A percentile compares a stretch with the other conserved stretches of the same genome.
phyloP scores from a whole-genome alignment of 2,888 invertebrate species.

The Drosophila mimica region DNA sequence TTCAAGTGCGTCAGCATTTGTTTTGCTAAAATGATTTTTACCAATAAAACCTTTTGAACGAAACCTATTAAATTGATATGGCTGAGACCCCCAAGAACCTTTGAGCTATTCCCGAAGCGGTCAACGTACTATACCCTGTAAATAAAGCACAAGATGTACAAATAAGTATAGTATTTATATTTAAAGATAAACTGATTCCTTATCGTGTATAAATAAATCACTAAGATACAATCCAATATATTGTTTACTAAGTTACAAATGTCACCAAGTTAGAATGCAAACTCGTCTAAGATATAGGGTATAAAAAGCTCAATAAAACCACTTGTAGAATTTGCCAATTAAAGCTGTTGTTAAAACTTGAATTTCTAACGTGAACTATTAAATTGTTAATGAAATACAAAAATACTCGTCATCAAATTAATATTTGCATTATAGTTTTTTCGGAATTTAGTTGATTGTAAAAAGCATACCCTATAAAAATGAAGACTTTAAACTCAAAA shows the following conservation, averaged over 20 bases:
- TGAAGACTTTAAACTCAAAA: conserved; percentile 8
- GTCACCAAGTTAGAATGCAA: neutral
- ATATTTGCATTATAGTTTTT: neutral
- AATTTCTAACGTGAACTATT: neutral
- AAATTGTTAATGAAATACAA: neutral
- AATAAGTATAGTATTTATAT: neutral
- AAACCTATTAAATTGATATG: conserved; percentile 40
- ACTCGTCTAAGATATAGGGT: neutral
- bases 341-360: neutral
- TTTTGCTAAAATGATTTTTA: conserved; percentile 32
- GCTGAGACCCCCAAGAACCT: neutral
- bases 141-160: neutral
- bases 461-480: conserved; percentile 9
- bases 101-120: neutral
- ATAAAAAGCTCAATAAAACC: neutral
- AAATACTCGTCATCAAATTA: neutral
- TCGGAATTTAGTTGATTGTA: neutral
- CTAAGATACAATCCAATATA: neutral
- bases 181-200: neutral
- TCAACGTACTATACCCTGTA: neutral
- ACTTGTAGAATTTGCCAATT: neutral
- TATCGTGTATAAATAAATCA: too few relatives aligned
- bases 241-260: neutral
- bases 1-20: conserved; percentile 60
- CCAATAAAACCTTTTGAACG: conserved; percentile 50